Base-by-base conservation (phyloP, 1,140 invertebrate species). In the Tetramorium simillimum region DNA sequence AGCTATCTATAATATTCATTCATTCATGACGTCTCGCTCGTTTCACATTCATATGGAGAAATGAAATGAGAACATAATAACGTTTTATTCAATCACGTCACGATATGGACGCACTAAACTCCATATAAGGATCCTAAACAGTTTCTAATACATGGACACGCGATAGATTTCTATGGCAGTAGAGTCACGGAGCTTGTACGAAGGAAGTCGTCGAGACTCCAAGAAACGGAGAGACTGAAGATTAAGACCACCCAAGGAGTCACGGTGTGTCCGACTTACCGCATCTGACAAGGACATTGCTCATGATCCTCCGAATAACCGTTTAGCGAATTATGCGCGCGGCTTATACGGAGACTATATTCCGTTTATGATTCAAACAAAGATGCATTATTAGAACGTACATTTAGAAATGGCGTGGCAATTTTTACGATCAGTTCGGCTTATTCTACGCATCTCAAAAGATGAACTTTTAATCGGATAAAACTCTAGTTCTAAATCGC, bases 181-280 rank as follows among this genome's bases (percentile, higher is more conserved):
- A 37, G 60, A 84, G 43, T 75, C 18, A 37, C 53, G 28, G 21
- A 43, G 28, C n/a, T 62, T 40, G 33, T 43, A 40, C 49, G 58
- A 51, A 40, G 58, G 58, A 77, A 77, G 58, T 76, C 24, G 10
- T 53, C 10, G 43, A 85, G n/a, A 24, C 56, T 46, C 37, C 37
- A 62, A 51, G 70, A 85, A 84, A 73, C 18, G 37, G 21, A 73
- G 40, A 75, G 58, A 53, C 53, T 51, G 49, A 75, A 85, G 60
- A 65, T 75, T 75, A 77, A 85, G 82, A 77, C 72, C 82, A 85
- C 82, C 82, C 82, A 85, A 85, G 72, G 70, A 62, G 82, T n/a
- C 60, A 58, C 40, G 33, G 58, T 85, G 58, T 85, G 73, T 85
- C 73, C 60, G 62, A 86, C 49, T 86, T 86, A 80, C 49, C 40